phyloP scores from a whole-genome alignment of 1,140 invertebrate genomes.

The Globodera rostochiensis region DNA sequence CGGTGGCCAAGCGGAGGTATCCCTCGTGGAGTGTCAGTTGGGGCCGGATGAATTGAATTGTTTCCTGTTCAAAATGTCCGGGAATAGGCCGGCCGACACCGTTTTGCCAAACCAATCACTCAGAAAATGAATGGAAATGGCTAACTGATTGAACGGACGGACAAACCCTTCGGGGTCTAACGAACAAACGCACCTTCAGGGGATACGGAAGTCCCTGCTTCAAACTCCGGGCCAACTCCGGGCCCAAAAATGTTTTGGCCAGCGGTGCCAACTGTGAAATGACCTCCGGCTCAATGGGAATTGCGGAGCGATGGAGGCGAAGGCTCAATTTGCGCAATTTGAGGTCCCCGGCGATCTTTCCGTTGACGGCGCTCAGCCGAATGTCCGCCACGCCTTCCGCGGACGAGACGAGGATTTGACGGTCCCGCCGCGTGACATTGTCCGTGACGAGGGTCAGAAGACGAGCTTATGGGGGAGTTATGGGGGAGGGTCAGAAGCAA shows the following conservation, averaged over 20 bases:
- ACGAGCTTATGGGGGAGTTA: conserved; percentile 34
- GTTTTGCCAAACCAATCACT: too few species aligned
- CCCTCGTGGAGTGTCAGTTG: conserved; percentile 58
- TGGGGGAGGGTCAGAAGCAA: background rate
- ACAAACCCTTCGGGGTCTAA: too few species aligned
- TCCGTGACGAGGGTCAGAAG: conserved; percentile 62
- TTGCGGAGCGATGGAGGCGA: conserved; percentile 58
- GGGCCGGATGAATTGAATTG: conserved; percentile 60
- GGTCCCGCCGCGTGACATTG: conserved; percentile 29
- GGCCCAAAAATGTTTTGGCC: conserved; percentile 64
- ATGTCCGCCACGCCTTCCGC: conserved; percentile 64
- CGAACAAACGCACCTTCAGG: conserved; percentile 41
- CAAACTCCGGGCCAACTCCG: conserved; percentile 55
- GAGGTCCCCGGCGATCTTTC: conserved; percentile 56
- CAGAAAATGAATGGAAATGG: too few species aligned
- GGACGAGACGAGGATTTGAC: conserved; percentile 63
- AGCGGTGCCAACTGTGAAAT: conserved; percentile 61
- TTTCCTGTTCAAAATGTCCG: conserved; percentile 46
- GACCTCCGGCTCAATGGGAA: conserved; percentile 57
- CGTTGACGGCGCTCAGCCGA: conserved; percentile 53
- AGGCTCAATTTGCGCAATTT: conserved; percentile 61
- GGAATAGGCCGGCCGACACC: background rate
- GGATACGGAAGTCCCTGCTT: conserved; percentile 64
- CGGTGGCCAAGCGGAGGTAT: conserved; percentile 58
- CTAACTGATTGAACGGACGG: too few species aligned